Percentiles rank a stretch among this genome's conserved stretches.
Conservation (phyloP, 2,888 invertebrate genomes). For the Apodemia hepburni region DNA sequence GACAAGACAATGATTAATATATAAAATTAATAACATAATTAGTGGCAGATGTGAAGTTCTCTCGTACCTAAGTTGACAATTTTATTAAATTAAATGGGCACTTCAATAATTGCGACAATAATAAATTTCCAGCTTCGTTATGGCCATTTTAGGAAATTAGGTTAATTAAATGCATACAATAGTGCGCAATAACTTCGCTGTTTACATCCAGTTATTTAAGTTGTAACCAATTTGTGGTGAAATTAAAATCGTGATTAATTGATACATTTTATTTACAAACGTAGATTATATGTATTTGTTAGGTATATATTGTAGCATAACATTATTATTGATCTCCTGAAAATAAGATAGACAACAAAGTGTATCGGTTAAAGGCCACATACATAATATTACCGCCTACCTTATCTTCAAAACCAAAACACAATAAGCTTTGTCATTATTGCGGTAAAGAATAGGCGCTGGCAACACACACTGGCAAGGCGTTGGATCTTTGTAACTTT, state of each 20-base stretch:
- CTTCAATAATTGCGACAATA: conserved; percentile 1
- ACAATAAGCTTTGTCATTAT: no score
- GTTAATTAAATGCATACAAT: conserved; percentile 11
- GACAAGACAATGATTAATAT: neutral
- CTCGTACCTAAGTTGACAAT: neutral
- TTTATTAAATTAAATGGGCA: neutral
- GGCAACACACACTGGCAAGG: no score
- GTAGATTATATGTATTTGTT: no score
- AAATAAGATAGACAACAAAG: no score
- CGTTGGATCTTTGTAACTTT: no score
- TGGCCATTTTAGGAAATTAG: conserved; percentile 6
- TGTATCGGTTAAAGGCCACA: no score
- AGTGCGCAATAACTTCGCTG: conserved; percentile 1
- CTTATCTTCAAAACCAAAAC: no score
- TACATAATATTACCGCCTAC: no score
- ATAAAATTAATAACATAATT: neutral
- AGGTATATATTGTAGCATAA: no score
- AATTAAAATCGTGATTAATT: neutral
- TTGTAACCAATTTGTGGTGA: neutral
- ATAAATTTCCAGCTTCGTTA: neutral
- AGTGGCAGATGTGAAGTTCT: neutral
- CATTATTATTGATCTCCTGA: no score
- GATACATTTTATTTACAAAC: no score
- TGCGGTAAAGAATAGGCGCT: no score
- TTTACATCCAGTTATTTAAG: conserved; percentile 2